Conservation (phyloP, 2,797 vertebrate species). For the Pantherophis alleghaniensis region DNA sequence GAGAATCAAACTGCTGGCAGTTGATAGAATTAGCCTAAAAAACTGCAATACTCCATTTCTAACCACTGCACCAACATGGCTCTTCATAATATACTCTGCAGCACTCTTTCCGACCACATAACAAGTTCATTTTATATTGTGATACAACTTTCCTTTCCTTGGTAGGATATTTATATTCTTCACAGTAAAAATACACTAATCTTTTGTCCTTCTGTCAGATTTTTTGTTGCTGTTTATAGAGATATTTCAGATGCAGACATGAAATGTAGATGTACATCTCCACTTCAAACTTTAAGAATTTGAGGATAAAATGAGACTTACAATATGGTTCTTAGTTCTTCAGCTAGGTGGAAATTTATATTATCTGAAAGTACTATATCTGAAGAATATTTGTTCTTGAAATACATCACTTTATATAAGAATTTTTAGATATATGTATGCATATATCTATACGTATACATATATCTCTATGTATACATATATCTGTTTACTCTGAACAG, state of each 20-base stretch:
- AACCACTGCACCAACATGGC: background rate
- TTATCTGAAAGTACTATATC: background rate
- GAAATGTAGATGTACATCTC: background rate
- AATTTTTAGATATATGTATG: background rate
- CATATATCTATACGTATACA: too few species aligned
- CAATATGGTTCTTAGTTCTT: background rate
- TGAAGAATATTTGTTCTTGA: background rate
- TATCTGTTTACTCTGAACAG: background rate
- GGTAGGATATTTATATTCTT: background rate
- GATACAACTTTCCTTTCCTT: conserved; percentile 17
- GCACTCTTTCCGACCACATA: conserved; percentile 5
- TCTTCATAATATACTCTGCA: conserved; percentile 9
- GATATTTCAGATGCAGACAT: background rate
- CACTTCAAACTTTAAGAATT: background rate
- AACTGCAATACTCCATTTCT: background rate
- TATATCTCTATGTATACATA: too few species aligned
- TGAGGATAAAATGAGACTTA: background rate
- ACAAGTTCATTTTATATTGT: background rate
- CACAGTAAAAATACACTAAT: background rate
- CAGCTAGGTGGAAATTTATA: background rate
- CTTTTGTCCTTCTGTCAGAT: background rate
- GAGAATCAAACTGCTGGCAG: background rate
- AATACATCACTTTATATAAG: conserved; percentile 19
- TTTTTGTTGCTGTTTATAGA: background rate
- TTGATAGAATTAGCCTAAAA: background rate